These are phyloP conservation scores for Aphrophora alni DNA, from an alignment of 2,888 invertebrate species.

Conservation along the genomic window DNA sequence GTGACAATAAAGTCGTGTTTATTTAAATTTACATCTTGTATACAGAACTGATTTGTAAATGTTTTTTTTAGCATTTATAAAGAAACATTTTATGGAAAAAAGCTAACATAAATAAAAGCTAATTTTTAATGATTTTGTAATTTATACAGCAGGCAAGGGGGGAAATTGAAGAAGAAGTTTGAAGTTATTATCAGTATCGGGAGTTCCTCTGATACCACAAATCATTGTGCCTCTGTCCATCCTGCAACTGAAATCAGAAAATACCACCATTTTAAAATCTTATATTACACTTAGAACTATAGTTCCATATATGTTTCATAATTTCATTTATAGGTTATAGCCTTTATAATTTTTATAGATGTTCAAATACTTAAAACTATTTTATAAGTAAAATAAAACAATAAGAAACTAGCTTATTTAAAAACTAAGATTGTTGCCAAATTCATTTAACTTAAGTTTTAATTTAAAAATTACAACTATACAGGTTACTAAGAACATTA, in stretches of 20 bases:
- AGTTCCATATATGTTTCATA: too few species aligned
- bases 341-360: too few species aligned
- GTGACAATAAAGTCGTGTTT: conserved; percentile 16
- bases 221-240: background rate
- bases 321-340: too few species aligned
- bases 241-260: background rate
- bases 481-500: too few species aligned
- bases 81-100: background rate
- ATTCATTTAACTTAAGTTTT: too few species aligned
- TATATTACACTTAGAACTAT: background rate
- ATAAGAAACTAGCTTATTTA: too few species aligned
- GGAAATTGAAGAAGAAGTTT: background rate
- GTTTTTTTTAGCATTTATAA: background rate
- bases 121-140: background rate
- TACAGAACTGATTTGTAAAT: conserved; percentile 11
- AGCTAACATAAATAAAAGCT: background rate
- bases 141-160: background rate
- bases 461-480: too few species aligned
- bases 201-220: background rate
- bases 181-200: background rate
- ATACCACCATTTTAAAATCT: background rate
- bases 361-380: too few species aligned
- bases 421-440: too few species aligned
- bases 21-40: conserved; percentile 34
- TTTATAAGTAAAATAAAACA: too few species aligned